These are phyloP conservation scores for Stratiomys singularior DNA, from an alignment of 2,888 invertebrate genomes.

Conservation along the genomic window DNA sequence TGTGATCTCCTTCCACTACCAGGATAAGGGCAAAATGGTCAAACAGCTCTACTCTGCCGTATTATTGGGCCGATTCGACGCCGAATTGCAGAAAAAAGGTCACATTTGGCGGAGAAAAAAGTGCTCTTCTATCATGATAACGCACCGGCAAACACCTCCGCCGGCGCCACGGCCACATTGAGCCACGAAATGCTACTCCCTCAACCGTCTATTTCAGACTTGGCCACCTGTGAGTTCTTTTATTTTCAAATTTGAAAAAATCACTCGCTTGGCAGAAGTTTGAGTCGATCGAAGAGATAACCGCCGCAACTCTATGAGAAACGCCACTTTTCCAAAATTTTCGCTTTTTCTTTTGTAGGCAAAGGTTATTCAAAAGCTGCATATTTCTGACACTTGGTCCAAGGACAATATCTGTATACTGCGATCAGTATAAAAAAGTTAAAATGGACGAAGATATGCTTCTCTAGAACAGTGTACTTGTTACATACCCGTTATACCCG, in stretches of 20 bases:
- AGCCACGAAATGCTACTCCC: background rate
- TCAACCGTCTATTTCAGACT: conserved; percentile 32
- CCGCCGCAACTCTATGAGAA: conserved; percentile 42
- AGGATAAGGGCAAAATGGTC: conserved; percentile 15
- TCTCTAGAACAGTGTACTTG: no score
- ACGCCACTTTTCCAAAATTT: background rate
- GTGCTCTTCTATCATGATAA: background rate
- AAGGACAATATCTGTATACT: no score
- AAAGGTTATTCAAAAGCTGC: no score
- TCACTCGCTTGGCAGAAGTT: conserved; percentile 29
- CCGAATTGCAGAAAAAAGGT: conserved; percentile 18
- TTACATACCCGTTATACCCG: no score
- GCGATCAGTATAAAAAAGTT: no score
- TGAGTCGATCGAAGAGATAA: conserved; percentile 47
- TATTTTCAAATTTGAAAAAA: conserved; percentile 40
- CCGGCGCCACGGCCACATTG: conserved; percentile 18
- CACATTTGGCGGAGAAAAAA: background rate
- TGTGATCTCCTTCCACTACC: conserved; percentile 28
- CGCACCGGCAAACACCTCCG: background rate
- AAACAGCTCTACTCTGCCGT: conserved; percentile 24
- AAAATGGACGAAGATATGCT: no score
- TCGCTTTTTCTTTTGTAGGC: conserved; percentile 16
- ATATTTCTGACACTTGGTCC: no score
- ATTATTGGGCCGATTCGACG: conserved; percentile 35
- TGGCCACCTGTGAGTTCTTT: conserved; percentile 32